Evolutionary conservation across 1,140 invertebrate species (phyloP), one percentile per base, ranked within the genome.

Genomic region (Procambarus virginalis): DNA sequence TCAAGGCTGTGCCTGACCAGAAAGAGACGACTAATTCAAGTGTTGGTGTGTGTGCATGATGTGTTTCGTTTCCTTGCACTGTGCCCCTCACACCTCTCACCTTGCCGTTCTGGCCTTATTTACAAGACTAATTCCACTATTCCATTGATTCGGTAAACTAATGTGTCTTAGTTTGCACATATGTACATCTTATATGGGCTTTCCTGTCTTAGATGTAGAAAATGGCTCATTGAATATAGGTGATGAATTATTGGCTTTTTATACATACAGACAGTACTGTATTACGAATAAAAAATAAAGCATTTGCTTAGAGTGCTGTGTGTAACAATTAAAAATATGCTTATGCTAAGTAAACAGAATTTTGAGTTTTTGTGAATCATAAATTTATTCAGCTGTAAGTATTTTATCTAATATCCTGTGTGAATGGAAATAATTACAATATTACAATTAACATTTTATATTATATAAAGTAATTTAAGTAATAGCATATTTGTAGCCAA

Each of bases 21-120:
- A 12, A 8, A 55, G 51, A 55, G 8, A 55, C 4, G 60, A 17
- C 2, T 64, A 20, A 64, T 64, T 4, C 17, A 17, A 17, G 60
- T 64, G 20, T 73, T 73, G 68, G 68, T 73, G 68, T 73, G 68
- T 73, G 34, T 73, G 68, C 68, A 73, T 73, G 68, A 34, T 34
- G 34, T 6, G 1, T 34, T 34, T 73, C 10, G 5, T 10, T 6
- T 10, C 68, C 68, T 9, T 73, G 68, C 68, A 73, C 68, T 34
- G 68, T 73, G 5, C 10, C 2, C 22, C 6, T 34, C 3, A n/a
- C 68, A 73, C 68, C 8, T 34, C 34, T 22, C 5, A 34, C 20
- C n/a, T 34, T 22, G 5, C 68, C 22, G 10, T 8, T 17, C 68
- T 73, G 6, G 22, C 68, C 68, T 64, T 17, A 64, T 17, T 9